Base-by-base conservation (phyloP, 2,113 vertebrate genomes). In the Pycnonotus jocosus region DNA sequence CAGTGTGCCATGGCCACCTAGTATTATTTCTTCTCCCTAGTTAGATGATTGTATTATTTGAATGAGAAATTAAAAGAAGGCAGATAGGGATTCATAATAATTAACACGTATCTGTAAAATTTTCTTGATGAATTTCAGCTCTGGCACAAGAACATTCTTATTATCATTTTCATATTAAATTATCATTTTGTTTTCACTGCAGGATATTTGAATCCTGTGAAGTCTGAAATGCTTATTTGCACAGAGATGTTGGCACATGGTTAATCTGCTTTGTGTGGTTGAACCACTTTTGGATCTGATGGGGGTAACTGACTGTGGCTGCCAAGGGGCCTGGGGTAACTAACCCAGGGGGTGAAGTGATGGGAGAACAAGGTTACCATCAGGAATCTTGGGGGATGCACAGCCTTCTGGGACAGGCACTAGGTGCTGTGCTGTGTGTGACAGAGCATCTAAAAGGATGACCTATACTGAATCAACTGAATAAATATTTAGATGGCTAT, bases 341-440 rank as follows among this genome's bases (percentile, higher is more conserved):
- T 9, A 17, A 8, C 1, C 4, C 11, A n/a, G 21, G 27, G 35
- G 4, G 30, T 3, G 7, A 81, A 50, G 25, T 2, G 47, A 38
- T 37, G 14, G 38, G 38, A 38, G 38, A 38, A 38, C 11, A 38
- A 38, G 38, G 38, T 38, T 38, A 8, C 38, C 38, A 38, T 38
- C 38, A 82, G 42, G 71, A 80, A 5, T 37, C 24, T 12, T 2
- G 3, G 10, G 21, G 16, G 6, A 58, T 30, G 25, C 12, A 21
- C 12, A 35, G 7, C 10, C 25, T 68, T 54, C 42, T 62, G 33
- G n/a, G 3, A 45, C 27, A 64, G 27, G 16, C 51, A 23, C 22
- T 73, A 12, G 40, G 9, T 14, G 6, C 50, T 69, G 2, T 0
- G 1, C 0, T 45, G 10, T 12, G 25, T 11, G 24, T n/a, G 57